These are phyloP conservation scores for Copidosoma floridanum DNA, from an alignment of 1,140 invertebrate genomes.

Conservation along the genomic window DNA sequence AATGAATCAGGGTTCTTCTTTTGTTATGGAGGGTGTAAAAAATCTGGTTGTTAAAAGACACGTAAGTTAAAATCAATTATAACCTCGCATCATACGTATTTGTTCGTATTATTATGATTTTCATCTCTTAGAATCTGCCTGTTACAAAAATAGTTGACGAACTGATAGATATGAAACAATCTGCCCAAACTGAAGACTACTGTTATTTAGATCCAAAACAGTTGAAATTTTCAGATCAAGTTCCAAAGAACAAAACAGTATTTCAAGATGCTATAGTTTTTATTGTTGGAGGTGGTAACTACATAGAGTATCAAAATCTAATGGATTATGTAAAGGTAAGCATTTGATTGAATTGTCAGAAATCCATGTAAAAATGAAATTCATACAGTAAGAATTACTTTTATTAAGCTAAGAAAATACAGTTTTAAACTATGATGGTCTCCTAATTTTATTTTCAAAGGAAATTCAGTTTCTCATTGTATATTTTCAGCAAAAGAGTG, in stretches of 20 bases:
- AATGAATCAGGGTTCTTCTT: conserved; percentile 93
- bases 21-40: conserved; percentile 99
- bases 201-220: conserved; percentile 92
- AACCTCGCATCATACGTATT: not conserved
- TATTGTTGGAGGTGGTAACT: conserved; percentile 96
- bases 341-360: conserved; percentile 11
- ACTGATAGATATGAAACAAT: conserved; percentile 82
- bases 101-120: not conserved
- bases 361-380: not conserved
- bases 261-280: conserved; percentile 94
- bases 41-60: conserved; percentile 98
- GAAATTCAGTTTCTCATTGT: not conserved
- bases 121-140: conserved; percentile 73
- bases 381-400: not conserved
- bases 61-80: conserved; percentile 64
- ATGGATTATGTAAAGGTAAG: conserved; percentile 87
- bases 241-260: conserved; percentile 65
- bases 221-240: conserved; percentile 69
- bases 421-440: too few species aligned
- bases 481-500: conserved; percentile 66
- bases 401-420: too few species aligned
- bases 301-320: conserved; percentile 99
- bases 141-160: conserved; percentile 90
- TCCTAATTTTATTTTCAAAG: too few species aligned
- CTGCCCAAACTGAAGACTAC: conserved; percentile 81